Base-by-base conservation (phyloP, 2,797 vertebrate genomes). In the Hemitrygon akajei region DNA sequence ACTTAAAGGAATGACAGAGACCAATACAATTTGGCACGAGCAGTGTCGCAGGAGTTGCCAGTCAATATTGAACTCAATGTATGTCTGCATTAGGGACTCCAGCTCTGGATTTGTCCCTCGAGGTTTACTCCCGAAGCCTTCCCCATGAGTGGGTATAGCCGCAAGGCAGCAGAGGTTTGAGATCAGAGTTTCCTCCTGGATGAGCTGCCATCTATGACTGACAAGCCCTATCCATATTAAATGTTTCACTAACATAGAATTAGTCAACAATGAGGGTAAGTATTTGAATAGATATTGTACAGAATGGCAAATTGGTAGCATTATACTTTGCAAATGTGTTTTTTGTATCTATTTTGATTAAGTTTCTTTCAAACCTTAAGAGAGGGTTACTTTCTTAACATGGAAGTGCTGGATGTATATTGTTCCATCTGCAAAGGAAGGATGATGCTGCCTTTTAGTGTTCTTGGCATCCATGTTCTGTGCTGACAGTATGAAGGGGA, bases 371-470 rank as follows among this genome's bases (percentile, higher is more conserved):
- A 76, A 69, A 76, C 73, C 91, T 75, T 93, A 47, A 75, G 73
- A 40, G 73, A 75, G 22, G 6, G 37, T 58, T 76, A 12, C 34
- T n/a, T 27, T n/a, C 71, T 76, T 11, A 30, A 58, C n/a, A 93
- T 75, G 47, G 25, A 47, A 76, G 91, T 56, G 20, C 40, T 56
- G 0, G 69, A 20, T 76, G 11, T 93, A 56, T 76, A 47, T 89
- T 89, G 9, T 93, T 93, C 71, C 91, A 93, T 76, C 25, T 75
- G 73, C 40, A 76, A 93, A 56, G 69, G 71, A 93, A 93, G 91
- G 71, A 56, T 14, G 47, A 58, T 93, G 37, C 71, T 93, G 40
- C 30, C 37, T 93, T 76, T 47, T 58, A 56, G 16, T 76, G 91
- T 40, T 93, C 20, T 76, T 75, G 66, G 71, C 91, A 76, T 37